Evolutionary conservation across 2,113 vertebrate genomes (phyloP).

Genomic region (Mustela nigripes): DNA sequence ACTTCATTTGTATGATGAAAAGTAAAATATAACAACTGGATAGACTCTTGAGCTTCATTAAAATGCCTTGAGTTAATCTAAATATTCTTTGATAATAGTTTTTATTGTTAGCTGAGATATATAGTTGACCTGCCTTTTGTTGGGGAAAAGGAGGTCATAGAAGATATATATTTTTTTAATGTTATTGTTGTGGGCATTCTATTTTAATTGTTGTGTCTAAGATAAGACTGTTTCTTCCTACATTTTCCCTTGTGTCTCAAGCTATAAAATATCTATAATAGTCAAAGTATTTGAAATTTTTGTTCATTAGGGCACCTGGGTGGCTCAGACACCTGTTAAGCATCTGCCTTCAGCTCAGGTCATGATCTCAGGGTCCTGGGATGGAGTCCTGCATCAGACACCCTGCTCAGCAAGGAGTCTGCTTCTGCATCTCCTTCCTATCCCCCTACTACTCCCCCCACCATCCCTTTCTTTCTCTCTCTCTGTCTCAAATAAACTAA

Average conservation of each 20-base stretch:
- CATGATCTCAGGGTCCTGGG: neutral
- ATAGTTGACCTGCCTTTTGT: neutral
- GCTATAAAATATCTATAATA: neutral
- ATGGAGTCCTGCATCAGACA: neutral
- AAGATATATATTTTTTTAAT: neutral
- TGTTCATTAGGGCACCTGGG: neutral
- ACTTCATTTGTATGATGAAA: neutral
- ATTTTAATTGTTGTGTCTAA: neutral
- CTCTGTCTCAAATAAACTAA: no score
- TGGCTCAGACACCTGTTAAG: neutral
- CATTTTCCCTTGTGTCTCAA: neutral
- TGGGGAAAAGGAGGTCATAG: neutral
- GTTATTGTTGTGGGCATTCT: neutral
- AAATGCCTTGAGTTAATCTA: neutral
- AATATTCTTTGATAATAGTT: neutral
- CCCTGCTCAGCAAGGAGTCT: neutral
- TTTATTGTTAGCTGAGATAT: neutral
- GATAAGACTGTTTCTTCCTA: neutral
- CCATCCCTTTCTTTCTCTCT: no score
- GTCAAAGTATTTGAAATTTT: neutral
- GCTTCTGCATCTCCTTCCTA: neutral
- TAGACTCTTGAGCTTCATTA: neutral
- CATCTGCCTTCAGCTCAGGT: neutral
- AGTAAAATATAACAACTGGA: neutral
- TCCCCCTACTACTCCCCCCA: rapidly evolving